Base-by-base conservation (phyloP, 1,140 invertebrate genomes). In the Antheraea pernyi region DNA sequence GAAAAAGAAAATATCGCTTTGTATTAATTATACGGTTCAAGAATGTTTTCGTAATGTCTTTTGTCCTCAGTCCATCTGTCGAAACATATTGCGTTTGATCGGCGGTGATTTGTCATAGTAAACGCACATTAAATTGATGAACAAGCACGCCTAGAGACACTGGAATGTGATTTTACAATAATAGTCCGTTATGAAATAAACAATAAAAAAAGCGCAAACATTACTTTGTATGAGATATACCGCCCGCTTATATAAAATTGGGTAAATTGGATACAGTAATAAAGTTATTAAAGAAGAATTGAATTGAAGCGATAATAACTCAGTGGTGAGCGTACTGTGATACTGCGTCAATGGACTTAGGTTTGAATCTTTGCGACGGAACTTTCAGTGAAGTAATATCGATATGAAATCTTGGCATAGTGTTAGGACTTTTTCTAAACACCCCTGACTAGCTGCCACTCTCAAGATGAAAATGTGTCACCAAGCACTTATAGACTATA, bases 1-100 rank as follows among this genome's bases (percentile, higher is more conserved):
- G 83, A 84, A 86, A 81, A 77, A 76, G 64, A 74, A 83, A 78
- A 83, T 82, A 82, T 81, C 70, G 74, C 80, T 79, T 83, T 83
- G 83, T 85, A 84, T 83, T 83, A 82, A 83, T 81, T 83, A 75
- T 70, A 62, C 68, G 42, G 61, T 59, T 59, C 68, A 70, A 67
- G 42, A 71, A 63, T 19, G 30, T 78, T 63, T 79, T 67, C 79
- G 68, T 71, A 83, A 83, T 58, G 61, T 68, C 67, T 63, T 72
- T 74, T 75, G 76, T 75, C 76, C 76, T 77, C 72, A 16, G 46
- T 53, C 46, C 36, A 42, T 69, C 39, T 72, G 74, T 75, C 69
- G 71, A 73, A 76, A 78, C 70, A 53, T 74, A 68, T 72, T 65
- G 65, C 59, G 65, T 68, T 64, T 73, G 78, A 77, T 73, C 61